Conservation (phyloP, 2,888 invertebrate species). For the Hyppa rectilinea region DNA sequence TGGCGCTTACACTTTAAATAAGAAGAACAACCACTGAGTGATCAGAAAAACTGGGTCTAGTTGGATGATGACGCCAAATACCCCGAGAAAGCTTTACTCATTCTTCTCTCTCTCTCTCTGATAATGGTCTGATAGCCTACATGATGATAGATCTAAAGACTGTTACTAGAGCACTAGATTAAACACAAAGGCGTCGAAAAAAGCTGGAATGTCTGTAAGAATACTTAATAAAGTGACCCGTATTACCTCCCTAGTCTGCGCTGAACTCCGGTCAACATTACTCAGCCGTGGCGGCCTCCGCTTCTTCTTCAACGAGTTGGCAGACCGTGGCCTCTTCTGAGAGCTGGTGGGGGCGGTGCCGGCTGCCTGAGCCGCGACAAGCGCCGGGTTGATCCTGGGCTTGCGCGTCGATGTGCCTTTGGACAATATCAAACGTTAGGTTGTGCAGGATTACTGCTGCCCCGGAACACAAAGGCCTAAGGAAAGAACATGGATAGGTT, state of each 20-base stretch:
- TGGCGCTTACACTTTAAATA: too few relatives aligned
- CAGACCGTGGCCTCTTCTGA: conserved; percentile 88
- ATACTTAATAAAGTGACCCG: too few relatives aligned
- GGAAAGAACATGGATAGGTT: too few relatives aligned
- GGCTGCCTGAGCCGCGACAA: conserved; percentile 98
- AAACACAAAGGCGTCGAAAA: not conserved
- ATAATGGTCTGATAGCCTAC: not conserved
- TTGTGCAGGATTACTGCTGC: too few relatives aligned
- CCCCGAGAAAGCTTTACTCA: not conserved
- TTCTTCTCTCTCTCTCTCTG: not conserved
- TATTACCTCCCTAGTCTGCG: conserved; percentile 96
- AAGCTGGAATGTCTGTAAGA: not conserved
- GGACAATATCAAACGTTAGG: conserved; percentile 34
- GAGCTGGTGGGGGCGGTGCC: conserved; percentile 90
- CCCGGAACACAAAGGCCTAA: too few relatives aligned
- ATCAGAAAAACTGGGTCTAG: not conserved
- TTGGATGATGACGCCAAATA: not conserved
- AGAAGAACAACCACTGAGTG: not conserved
- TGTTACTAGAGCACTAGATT: not conserved
- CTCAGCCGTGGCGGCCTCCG: conserved; percentile 95
- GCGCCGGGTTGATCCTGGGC: conserved; percentile 98
- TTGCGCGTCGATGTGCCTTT: conserved; percentile 96
- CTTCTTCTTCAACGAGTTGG: conserved; percentile 91
- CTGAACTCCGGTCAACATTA: conserved; percentile 98
- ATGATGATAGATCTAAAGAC: not conserved